phyloP scores from a whole-genome alignment of 2,888 invertebrate genomes.

The Cheilosia vernalis region DNA sequence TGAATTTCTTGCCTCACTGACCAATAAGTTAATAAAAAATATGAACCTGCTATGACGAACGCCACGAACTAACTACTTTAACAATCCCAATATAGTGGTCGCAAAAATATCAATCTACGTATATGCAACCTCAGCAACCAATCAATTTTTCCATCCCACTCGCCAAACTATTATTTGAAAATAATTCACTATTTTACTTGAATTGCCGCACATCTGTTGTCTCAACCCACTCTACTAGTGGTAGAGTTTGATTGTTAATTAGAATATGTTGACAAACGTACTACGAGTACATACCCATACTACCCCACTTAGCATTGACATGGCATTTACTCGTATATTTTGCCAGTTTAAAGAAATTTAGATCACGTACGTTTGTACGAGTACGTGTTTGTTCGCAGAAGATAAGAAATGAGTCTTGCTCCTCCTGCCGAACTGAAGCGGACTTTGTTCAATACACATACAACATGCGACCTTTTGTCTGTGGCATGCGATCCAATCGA shows the following conservation, averaged over 20 bases:
- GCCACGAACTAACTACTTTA: too few species aligned
- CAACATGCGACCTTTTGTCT: slow-evolving; percentile 23
- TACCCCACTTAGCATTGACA: background rate
- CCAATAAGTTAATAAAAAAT: too few species aligned
- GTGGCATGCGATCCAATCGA: slow-evolving; percentile 31
- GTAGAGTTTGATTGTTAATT: background rate
- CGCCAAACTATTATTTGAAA: too few species aligned
- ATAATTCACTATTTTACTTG: background rate
- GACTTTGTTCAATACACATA: slow-evolving; percentile 24
- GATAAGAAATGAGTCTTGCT: slow-evolving; percentile 32
- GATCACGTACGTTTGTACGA: too few species aligned
- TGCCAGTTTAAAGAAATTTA: background rate
- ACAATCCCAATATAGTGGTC: too few species aligned
- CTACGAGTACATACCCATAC: background rate
- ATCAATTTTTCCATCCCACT: too few species aligned
- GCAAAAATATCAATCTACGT: too few species aligned
- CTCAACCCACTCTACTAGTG: background rate
- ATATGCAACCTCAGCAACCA: too few species aligned
- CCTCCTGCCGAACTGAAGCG: background rate
- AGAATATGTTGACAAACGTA: background rate
- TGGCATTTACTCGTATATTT: background rate
- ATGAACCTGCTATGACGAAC: too few species aligned
- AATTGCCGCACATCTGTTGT: background rate
- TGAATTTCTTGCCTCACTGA: too few species aligned
- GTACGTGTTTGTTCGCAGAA: slow-evolving; percentile 22